phyloP scores from a whole-genome alignment of 92 coral and sea anemone species.

The Palythoa heliodiscus region DNA sequence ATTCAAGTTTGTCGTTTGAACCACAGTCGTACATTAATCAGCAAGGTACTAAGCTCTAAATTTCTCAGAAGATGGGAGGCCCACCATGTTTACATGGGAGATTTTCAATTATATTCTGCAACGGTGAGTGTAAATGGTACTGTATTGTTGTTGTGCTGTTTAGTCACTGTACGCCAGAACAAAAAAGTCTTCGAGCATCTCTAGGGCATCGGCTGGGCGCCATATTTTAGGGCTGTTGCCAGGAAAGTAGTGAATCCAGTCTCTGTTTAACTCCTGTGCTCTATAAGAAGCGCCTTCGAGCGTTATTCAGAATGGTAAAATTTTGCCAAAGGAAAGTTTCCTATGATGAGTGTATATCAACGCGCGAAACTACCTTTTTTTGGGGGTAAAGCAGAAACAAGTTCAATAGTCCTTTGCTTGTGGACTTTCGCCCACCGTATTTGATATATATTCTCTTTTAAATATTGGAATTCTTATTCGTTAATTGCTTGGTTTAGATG shows the following conservation, averaged over 20 bases:
- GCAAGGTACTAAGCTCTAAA: conserved; percentile 98
- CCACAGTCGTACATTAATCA: conserved; percentile 94
- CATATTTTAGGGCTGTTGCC: conserved; percentile 36
- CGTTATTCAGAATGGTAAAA: neutral
- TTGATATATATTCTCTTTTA: neutral
- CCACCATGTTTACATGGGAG: conserved; percentile 91
- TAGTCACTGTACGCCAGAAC: conserved; percentile 5
- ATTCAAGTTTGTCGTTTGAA: conserved; percentile 98
- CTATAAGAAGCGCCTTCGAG: neutral
- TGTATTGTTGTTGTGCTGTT: conserved; percentile 23
- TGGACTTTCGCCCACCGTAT: neutral
- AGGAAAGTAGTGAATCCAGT: conserved; percentile 8
- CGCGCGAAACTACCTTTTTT: neutral
- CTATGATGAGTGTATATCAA: neutral
- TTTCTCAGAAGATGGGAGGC: conserved; percentile 98
- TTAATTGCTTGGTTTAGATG: neutral
- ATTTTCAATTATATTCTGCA: conserved; percentile 92
- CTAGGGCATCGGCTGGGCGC: conserved; percentile 34
- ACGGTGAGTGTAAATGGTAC: conserved; percentile 73
- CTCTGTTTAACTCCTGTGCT: neutral
- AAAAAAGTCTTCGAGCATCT: conserved; percentile 12
- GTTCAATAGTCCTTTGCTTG: neutral
- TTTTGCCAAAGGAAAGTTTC: neutral
- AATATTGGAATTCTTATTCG: neutral
- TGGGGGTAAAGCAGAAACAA: neutral